Evolutionary conservation across 2,888 invertebrate genomes (phyloP), one percentile per base, ranked within the genome.

Genomic region (Hermaeophaga mercurialis): DNA sequence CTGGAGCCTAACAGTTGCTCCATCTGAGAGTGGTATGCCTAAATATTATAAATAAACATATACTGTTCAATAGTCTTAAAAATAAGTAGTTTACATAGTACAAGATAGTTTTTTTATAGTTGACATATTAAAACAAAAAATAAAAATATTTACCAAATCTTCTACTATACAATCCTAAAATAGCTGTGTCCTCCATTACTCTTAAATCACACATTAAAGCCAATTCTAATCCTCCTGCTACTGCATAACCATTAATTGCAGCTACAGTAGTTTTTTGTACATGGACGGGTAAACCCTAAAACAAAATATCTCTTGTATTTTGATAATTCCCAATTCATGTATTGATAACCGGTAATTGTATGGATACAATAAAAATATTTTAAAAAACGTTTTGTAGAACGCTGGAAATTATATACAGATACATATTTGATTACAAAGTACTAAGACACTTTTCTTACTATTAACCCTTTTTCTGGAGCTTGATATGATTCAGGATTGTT

Each of bases 171-270:
- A 92, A 90, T n/a, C 96, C 96, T 71, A 94, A 74, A 0, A 90
- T 79, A 0, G 96, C 90, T 0, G 87, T 88, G 38, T 93, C 90
- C 72, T 96, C 96, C 67, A 94, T 84, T 0, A 97, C 84, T 41
- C 96, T 82, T 19, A 96, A 76, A 75, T 98, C 97, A 79, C 96
- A 96, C 79, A 94, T 87, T 1, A 96, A 77, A 0, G 96, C 91
- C 57, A 98, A 79, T 75, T 97, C 96, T 56, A 97, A 82, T 0
- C 96, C 97, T 63, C 88, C 91, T 0, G 93, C 96, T 1, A 96
- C 91, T 3, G 94, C 91, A 75, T 89, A 94, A 0, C 97, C 97
- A 67, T 85, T 86, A 1, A 97, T 82, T 0, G 93, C 91, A n/a
- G 93, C 96, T 58, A 97, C 86, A 7, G 95, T 83, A 0, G 94